phyloP scores from a whole-genome alignment of 2,888 invertebrate species.

The Hyposoter dolosus region DNA sequence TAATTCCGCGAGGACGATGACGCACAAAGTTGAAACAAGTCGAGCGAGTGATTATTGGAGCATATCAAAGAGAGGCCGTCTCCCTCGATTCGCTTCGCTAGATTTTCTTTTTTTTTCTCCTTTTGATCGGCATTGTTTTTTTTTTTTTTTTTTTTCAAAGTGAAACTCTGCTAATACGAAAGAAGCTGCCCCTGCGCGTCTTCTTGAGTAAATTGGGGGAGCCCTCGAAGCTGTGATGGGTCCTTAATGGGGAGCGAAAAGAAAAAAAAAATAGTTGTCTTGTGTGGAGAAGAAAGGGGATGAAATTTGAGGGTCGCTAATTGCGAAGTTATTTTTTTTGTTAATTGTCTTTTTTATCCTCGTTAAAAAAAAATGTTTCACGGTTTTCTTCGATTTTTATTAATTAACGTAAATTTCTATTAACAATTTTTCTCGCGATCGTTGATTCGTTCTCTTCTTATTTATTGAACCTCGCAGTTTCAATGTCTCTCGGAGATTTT shows the following conservation, averaged over 20 bases:
- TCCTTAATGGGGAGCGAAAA: conserved; percentile 33
- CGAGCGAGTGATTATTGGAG: conserved; percentile 74
- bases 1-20: conserved; percentile 44
- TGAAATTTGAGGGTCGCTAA: conserved; percentile 17
- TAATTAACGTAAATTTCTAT: background rate
- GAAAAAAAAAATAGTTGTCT: background rate
- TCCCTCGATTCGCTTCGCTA: conserved; percentile 73
- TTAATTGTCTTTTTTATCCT: background rate
- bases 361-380: background rate
- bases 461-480: background rate
- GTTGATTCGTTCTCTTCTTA: background rate
- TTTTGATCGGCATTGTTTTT: conserved; percentile 6
- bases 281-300: conserved; percentile 6
- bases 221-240: conserved; percentile 61
- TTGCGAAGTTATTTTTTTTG: conserved; percentile 12
- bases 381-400: background rate
- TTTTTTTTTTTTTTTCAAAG: conserved; percentile 19
- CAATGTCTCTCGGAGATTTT: background rate
- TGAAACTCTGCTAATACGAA: background rate
- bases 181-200: background rate
- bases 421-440: background rate
- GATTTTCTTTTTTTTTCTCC: conserved; percentile 57
- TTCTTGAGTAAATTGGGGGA: conserved; percentile 62
- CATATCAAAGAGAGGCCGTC: conserved; percentile 73
- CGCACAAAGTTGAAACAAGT: conserved; percentile 67